A percentile compares a stretch with the other conserved stretches of the same genome.
phyloP scores from a whole-genome alignment of 1,140 invertebrate species.

The Monomorium pharaonis region DNA sequence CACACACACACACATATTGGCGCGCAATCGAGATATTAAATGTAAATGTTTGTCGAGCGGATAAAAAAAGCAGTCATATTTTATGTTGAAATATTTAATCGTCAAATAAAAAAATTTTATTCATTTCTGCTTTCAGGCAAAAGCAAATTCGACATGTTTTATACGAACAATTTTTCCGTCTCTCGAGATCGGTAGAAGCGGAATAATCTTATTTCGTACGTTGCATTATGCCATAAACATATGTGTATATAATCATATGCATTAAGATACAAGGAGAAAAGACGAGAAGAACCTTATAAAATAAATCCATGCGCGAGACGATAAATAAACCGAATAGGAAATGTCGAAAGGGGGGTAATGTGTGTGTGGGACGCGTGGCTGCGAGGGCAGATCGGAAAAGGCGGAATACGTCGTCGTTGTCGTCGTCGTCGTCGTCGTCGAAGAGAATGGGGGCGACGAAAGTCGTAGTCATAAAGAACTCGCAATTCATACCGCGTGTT shows the following conservation, averaged over 20 bases:
- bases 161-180: not conserved
- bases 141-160: not conserved
- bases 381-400: slow-evolving; percentile 36
- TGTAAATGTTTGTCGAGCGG: slow-evolving; percentile 3
- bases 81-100: slow-evolving; percentile 29
- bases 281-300: not conserved
- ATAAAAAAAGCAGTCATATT: not conserved
- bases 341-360: slow-evolving; percentile 24
- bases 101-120: slow-evolving; percentile 4
- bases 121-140: not conserved
- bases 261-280: not conserved
- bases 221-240: not conserved
- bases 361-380: not conserved
- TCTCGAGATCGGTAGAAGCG: not conserved
- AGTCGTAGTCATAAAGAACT: slow-evolving; percentile 61
- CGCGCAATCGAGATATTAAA: slow-evolving; percentile 22
- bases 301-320: slow-evolving; percentile 15
- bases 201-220: not conserved
- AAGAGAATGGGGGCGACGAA: slow-evolving; percentile 56
- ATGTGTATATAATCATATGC: not conserved
- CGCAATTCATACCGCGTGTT: slow-evolving; percentile 54
- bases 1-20: too few relatives aligned
- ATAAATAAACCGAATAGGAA: slow-evolving; percentile 43
- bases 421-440: slow-evolving; percentile 53
- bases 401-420: slow-evolving; percentile 44